Evolutionary conservation across 1,140 invertebrate species (phyloP), one percentile per base, ranked within the genome.

Genomic region (Chrysopa pallens): DNA sequence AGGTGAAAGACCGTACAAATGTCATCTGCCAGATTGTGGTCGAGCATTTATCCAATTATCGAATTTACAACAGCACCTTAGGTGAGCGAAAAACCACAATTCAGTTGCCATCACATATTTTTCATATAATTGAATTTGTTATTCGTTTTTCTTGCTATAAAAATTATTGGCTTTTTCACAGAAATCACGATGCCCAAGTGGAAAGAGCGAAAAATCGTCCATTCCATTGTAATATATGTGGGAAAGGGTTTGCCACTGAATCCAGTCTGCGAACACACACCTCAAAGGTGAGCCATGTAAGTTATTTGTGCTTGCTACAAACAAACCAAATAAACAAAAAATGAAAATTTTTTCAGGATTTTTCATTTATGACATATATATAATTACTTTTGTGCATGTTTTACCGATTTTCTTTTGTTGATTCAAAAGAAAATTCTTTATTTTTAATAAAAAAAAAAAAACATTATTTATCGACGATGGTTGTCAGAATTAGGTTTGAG

Each of bases 1-100:
- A 95, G 92, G 90, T 56, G 91, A 94, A 69, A 77, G 91, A 51
- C 92, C 92, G 8, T 97, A 95, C 71, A 89, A 92, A 67, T 97
- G 92, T 66, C 87, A 93, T 59, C 72, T 94, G 53, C 85, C 88
- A 28, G 89, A 94, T 56, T 96, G 92, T 64, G 89, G 89, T 17
- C 73, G 90, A 52, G 89, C 90, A 44, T 97, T 97, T 68, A 95
- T 95, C 59, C 92, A 97, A 67, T 73, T 96, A 53, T 94, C 90
- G 28, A 97, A 96, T 66, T 76, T 96, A 8, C 91, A 96, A 59
- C 92, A 96, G 59, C 92, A 97, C 61, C 75, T 96, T 48, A 71
- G 91, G 31, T 33, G n/a, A 33, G 31, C n/a, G 8, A 11, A 33
- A 23, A 23, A 23, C 17, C 17, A 23, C 17, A 23, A 23, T 23